Evolutionary conservation across 2,888 invertebrate species (phyloP), one percentile per base, ranked within the genome.

Genomic region (Eledona agricola): DNA sequence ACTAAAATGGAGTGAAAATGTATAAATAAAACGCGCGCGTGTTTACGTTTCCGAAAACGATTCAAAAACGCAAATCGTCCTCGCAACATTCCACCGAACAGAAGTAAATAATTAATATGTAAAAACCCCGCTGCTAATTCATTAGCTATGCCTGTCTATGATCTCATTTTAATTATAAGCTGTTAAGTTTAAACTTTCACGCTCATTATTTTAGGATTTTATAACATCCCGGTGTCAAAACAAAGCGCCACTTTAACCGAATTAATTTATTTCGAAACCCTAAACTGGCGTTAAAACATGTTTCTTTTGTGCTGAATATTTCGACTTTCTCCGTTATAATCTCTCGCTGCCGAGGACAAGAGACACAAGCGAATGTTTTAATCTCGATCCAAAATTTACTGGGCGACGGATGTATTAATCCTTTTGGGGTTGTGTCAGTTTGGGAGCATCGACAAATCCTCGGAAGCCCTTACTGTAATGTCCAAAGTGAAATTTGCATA

Each of bases 301-400:
- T n/a, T n/a, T n/a, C n/a, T n/a, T n/a, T n/a, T n/a, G n/a, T n/a
- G n/a, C n/a, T n/a, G n/a, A n/a, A n/a, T n/a, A n/a, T n/a, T n/a
- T n/a, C n/a, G n/a, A n/a, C n/a, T n/a, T n/a, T n/a, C n/a, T n/a
- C n/a, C n/a, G n/a, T n/a, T n/a, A n/a, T n/a, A n/a, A n/a, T n/a
- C n/a, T n/a, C n/a, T n/a, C n/a, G n/a, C n/a, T n/a, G n/a, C n/a
- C n/a, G n/a, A n/a, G n/a, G n/a, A n/a, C n/a, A n/a, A 5, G 7
- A 35, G 22, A 22, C 23, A 9, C 22, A 35, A 35, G 23, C 35
- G 23, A 12, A 35, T 35, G n/a, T n/a, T n/a, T n/a, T 35, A 35
- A 35, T 12, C 20, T 13, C 35, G n/a, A n/a, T n/a, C n/a, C n/a
- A n/a, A n/a, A n/a, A n/a, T 22, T 19, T 20, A 22, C 20, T 7